Conservation (phyloP, 2,113 vertebrate species). For the Dendrocopos noguchii region DNA sequence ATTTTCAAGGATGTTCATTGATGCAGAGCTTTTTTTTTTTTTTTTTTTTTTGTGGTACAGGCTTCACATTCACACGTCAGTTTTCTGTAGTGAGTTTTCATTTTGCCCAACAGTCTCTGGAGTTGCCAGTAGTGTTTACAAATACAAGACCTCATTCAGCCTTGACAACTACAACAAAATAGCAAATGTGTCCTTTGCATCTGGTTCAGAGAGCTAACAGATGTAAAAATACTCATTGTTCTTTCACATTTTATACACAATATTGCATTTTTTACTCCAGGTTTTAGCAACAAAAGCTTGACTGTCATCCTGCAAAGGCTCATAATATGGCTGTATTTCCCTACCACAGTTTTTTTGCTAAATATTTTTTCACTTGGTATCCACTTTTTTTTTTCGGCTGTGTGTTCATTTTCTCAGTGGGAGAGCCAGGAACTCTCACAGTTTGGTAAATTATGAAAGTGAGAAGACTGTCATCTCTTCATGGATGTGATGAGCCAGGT, state of each 20-base stretch:
- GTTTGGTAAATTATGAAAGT: neutral
- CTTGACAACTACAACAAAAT: neutral
- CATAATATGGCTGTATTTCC: neutral
- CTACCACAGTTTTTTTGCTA: neutral
- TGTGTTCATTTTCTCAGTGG: neutral
- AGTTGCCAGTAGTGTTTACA: neutral
- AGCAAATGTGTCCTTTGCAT: neutral
- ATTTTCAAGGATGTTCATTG: accelerated
- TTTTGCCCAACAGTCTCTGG: neutral
- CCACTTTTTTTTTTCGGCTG: neutral
- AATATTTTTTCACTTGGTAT: neutral
- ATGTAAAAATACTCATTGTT: neutral
- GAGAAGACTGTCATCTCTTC: neutral
- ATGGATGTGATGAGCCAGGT: neutral
- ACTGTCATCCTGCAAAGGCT: neutral
- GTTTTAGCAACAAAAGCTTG: neutral
- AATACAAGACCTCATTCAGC: neutral
- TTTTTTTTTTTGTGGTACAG: neutral
- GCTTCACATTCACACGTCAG: neutral
- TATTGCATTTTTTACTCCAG: neutral
- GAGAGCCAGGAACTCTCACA: neutral
- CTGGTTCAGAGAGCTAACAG: neutral
- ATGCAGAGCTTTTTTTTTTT: neutral
- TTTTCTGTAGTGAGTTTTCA: neutral
- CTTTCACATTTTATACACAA: neutral